Percentiles rank a stretch among this genome's conserved stretches.
These are phyloP conservation scores for Lemur catta DNA, from an alignment of 2,797 vertebrate genomes.

Conservation along the genomic window DNA sequence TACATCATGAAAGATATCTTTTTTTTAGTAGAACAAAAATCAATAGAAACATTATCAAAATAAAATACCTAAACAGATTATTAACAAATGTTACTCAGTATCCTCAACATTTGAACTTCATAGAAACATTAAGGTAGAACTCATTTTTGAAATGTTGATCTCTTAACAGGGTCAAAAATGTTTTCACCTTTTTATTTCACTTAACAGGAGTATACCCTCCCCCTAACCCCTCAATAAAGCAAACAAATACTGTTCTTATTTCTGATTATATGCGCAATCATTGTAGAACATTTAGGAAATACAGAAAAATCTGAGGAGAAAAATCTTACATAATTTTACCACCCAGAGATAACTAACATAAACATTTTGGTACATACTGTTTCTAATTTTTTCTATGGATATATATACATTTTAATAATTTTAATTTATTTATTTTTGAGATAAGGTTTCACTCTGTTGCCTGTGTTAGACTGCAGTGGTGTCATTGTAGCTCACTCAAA, in stretches of 20 bases:
- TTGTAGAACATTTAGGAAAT: slow-evolving; percentile 16
- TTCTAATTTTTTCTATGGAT: not conserved
- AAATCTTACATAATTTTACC: slow-evolving; percentile 5
- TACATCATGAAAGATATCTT: not conserved
- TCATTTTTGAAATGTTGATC: slow-evolving; percentile 21
- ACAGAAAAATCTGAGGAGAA: not conserved
- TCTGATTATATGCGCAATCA: not conserved
- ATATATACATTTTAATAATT: not conserved
- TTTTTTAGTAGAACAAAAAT: not conserved
- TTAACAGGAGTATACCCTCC: not conserved
- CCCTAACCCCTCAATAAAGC: not conserved
- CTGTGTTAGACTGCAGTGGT: not conserved
- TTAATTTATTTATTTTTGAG: not conserved
- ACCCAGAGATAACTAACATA: slow-evolving; percentile 29
- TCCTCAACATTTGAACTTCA: slow-evolving; percentile 24
- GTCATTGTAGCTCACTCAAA: not conserved
- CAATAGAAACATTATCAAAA: slow-evolving; percentile 16
- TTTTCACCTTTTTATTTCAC: not conserved
- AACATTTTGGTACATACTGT: not conserved
- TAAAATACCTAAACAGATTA: slow-evolving; percentile 33
- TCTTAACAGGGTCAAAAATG: slow-evolving; percentile 35
- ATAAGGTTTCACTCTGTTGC: not conserved
- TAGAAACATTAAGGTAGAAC: slow-evolving; percentile 28
- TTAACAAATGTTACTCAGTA: not conserved
- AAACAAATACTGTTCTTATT: not conserved